These are phyloP conservation scores for Lophochroa leadbeateri DNA, from an alignment of 2,113 vertebrate genomes.

Conservation along the genomic window DNA sequence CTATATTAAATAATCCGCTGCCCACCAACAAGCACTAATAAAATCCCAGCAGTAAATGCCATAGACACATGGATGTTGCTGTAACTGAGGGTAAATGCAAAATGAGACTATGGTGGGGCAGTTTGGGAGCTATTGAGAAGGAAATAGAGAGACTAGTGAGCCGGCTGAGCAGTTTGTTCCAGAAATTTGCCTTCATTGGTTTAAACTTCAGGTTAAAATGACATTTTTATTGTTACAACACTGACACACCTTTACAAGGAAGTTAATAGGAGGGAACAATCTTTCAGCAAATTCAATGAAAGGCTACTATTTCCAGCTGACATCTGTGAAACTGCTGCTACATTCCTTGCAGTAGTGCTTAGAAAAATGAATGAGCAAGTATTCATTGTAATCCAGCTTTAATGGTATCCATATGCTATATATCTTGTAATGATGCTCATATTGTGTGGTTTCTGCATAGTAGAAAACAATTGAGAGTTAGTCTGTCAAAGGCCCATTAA, in stretches of 20 bases:
- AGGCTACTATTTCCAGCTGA: constrained; percentile 46
- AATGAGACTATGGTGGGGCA: neutral
- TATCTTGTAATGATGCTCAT: constrained; percentile 19
- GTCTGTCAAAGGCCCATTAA: constrained; percentile 34
- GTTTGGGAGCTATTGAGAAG: neutral
- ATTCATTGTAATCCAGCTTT: constrained; percentile 38
- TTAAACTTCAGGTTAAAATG: constrained; percentile 45
- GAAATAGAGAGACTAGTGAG: constrained; percentile 5
- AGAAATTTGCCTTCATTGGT: constrained; percentile 38
- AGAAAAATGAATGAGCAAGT: constrained; percentile 44
- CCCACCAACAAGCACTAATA: neutral
- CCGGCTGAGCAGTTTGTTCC: constrained; percentile 43
- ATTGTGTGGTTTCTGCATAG: constrained; percentile 7
- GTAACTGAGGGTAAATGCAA: neutral
- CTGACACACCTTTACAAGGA: constrained; percentile 12
- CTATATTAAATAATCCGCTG: neutral
- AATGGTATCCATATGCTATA: constrained; percentile 44
- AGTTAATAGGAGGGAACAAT: constrained; percentile 55
- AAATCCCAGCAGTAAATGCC: neutral
- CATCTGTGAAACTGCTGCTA: constrained; percentile 24
- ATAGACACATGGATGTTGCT: neutral
- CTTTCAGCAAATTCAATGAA: constrained; percentile 49
- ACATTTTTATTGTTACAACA: constrained; percentile 38
- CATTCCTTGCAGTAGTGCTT: constrained; percentile 4
- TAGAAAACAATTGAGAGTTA: neutral